These are phyloP conservation scores for Phylloscopus trochilus DNA, from an alignment of 2,113 vertebrate genomes.

Conservation along the genomic window DNA sequence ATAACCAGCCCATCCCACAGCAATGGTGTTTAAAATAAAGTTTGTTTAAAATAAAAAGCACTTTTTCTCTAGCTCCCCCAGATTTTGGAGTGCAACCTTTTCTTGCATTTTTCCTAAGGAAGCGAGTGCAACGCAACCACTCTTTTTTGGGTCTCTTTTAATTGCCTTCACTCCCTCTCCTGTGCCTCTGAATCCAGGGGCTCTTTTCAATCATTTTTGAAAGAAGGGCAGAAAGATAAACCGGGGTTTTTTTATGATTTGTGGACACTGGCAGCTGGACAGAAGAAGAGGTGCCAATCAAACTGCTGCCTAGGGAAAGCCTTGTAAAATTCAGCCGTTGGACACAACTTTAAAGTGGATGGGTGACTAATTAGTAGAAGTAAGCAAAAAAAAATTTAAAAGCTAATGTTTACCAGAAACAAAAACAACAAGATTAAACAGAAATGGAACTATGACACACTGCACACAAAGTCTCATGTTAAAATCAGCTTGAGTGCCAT, in stretches of 20 bases:
- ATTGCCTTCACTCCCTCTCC: not conserved
- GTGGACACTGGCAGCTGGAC: not conserved
- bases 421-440: not conserved
- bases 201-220: not conserved
- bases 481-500: not conserved
- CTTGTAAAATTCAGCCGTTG: not conserved
- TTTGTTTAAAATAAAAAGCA: not conserved
- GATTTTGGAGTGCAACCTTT: not conserved
- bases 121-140: accelerated
- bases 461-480: not conserved
- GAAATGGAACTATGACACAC: accelerated
- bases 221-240: not conserved
- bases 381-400: not conserved
- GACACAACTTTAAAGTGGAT: not conserved
- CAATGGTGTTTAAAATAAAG: not conserved
- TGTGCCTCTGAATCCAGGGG: not conserved
- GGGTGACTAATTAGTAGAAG: not conserved
- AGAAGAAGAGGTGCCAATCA: not conserved
- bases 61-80: not conserved
- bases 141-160: not conserved
- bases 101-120: not conserved
- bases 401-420: not conserved
- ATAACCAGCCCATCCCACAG: not conserved
- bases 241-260: not conserved
- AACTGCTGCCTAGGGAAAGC: not conserved